Evolutionary conservation across 2,888 invertebrate species (phyloP), one percentile per base, ranked within the genome.

Genomic region (Tortrix viridana): DNA sequence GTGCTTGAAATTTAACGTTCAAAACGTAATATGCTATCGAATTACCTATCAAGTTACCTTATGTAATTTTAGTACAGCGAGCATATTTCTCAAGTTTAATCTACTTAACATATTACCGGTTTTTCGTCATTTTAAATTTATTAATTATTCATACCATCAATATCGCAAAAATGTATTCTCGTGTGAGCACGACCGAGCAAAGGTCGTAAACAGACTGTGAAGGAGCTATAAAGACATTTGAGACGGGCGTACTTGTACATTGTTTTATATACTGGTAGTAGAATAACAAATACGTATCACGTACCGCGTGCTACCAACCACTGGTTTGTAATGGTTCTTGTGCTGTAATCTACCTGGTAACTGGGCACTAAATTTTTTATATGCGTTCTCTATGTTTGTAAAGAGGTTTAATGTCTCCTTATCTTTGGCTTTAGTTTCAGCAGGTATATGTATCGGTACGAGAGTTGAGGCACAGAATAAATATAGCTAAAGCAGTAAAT

Each of bases 141-240:
- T 60, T 41, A 48, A 54, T 43, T 55, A 61, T 61, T 55, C 54
- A 49, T 7, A 18, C 22, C 43, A 55, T 61, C 50, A 55, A 56
- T 44, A 50, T 44, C 23, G 22, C 44, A 61, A 56, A 61, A 56
- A 61, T 56, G 56, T 37, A n/a, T n/a, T 44, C 44, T 12, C 19
- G 37, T 55, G 32, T 41, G 61, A 18, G 61, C 61, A 55, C 55
- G 49, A 61, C 43, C 43, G 55, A 49, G 50, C 52, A 20, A 38
- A 19, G 61, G 50, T 61, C 65, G 54, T 65, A 61, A 65, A 65
- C 57, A 61, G 57, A 7, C 61, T 53, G 61, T 61, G 65, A 56
- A 65, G 57, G 61, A 56, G 61, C 61, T 49, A 65, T 65, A 65
- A 65, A 65, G 65, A 65, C 65, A 61, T 65, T 65, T 57, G 61